Evolutionary conservation across 1,140 invertebrate species (phyloP).

Genomic region (Sitodiplosis mosellana): DNA sequence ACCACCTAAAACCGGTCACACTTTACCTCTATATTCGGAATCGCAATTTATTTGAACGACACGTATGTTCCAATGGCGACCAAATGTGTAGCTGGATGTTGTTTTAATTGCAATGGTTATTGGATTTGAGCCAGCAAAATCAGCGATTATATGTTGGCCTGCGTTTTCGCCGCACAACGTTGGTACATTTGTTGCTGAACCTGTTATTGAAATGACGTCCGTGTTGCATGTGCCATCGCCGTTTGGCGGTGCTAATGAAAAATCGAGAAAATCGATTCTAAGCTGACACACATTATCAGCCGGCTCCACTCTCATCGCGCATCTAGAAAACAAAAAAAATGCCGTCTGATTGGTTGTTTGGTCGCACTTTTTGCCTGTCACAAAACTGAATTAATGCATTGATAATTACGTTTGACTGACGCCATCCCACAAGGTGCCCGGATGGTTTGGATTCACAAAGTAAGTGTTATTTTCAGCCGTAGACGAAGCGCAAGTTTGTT

Average conservation of each 20-base stretch:
- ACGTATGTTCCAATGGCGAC: slow-evolving; percentile 57
- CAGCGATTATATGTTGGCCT: slow-evolving; percentile 63
- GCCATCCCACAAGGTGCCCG: slow-evolving; percentile 40
- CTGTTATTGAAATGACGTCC: slow-evolving; percentile 49
- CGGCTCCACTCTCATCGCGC: slow-evolving; percentile 45
- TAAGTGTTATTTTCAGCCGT: slow-evolving; percentile 64
- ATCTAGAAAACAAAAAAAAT: slow-evolving; percentile 16
- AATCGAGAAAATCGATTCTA: slow-evolving; percentile 55
- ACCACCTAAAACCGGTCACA: too few relatives aligned
- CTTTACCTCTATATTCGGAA: slow-evolving; percentile 18
- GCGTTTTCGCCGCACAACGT: slow-evolving; percentile 61
- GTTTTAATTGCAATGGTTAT: slow-evolving; percentile 50
- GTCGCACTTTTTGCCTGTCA: too few relatives aligned
- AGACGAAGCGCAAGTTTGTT: slow-evolving; percentile 42
- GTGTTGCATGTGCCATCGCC: slow-evolving; percentile 48
- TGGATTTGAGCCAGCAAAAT: slow-evolving; percentile 45
- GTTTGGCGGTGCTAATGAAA: slow-evolving; percentile 50
- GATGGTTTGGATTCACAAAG: slow-evolving; percentile 56
- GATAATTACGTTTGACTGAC: neutral
- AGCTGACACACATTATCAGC: slow-evolving; percentile 56
- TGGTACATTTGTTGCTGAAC: slow-evolving; percentile 43
- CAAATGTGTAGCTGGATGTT: slow-evolving; percentile 33
- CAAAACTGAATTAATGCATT: neutral
- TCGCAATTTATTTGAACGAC: slow-evolving; percentile 54
- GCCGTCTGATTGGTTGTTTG: too few relatives aligned